Percentiles rank a stretch among this genome's conserved stretches.
Conservation (phyloP, 2,797 vertebrate species). For the Amblyraja radiata region DNA sequence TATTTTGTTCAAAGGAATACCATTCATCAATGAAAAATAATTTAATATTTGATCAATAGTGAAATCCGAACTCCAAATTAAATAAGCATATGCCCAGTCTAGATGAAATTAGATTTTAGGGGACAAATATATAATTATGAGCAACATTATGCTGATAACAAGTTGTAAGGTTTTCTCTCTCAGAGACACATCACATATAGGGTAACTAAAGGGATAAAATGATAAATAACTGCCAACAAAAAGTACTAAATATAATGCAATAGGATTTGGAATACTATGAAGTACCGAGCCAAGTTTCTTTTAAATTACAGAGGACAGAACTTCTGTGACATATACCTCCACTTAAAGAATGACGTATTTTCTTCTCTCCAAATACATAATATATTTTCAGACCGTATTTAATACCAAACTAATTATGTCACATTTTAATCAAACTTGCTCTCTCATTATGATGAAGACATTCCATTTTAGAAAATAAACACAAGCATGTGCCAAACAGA, state of each 20-base stretch:
- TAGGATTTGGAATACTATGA: neutral
- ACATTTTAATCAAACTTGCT: neutral
- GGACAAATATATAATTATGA: neutral
- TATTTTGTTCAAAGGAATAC: neutral
- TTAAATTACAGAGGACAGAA: neutral
- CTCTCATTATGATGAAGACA: neutral
- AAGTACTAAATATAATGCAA: neutral
- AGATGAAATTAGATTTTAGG: neutral
- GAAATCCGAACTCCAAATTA: neutral
- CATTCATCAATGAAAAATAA: neutral
- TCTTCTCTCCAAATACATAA: neutral
- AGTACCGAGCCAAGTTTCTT: neutral
- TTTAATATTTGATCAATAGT: neutral
- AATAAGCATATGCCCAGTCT: neutral
- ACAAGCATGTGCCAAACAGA: conserved; percentile 25
- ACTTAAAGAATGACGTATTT: neutral
- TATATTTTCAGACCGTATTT: neutral
- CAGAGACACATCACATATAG: neutral
- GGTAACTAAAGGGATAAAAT: neutral
- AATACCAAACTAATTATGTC: conserved; percentile 13
- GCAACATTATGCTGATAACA: neutral
- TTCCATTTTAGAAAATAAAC: conserved; percentile 33
- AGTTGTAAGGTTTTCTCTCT: neutral
- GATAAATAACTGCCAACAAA: neutral
- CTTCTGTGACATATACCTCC: neutral